These are phyloP conservation scores for Torymus aiolomorphi DNA, from an alignment of 2,888 invertebrate species.

Conservation along the genomic window DNA sequence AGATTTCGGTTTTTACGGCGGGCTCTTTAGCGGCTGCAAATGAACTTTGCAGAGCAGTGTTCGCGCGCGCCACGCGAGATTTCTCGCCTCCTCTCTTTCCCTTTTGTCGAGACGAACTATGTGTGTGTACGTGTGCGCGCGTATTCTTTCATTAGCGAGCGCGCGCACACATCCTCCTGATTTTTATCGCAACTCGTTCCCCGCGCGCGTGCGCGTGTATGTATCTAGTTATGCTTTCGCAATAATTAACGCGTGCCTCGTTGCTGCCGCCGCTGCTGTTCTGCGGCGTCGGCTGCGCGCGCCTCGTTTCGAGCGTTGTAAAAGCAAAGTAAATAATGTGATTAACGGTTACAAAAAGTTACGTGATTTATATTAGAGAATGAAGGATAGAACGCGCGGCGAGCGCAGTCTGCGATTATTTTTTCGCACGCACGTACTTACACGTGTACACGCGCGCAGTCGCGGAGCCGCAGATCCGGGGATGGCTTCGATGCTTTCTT, in stretches of 20 bases:
- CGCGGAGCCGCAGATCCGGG: too few relatives aligned
- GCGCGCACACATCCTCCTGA: conserved; percentile 43
- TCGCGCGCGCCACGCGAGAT: conserved; percentile 18
- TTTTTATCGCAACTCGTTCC: conserved; percentile 32
- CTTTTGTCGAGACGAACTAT: neutral
- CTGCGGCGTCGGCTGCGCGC: too few relatives aligned
- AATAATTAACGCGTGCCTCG: conserved; percentile 32
- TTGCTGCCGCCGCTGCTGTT: too few relatives aligned
- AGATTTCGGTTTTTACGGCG: conserved; percentile 36
- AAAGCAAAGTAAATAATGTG: conserved; percentile 33
- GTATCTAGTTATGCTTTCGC: conserved; percentile 55
- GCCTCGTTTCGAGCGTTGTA: conserved; percentile 1
- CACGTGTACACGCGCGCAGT: too few relatives aligned
- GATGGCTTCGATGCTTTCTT: conserved; percentile 16
- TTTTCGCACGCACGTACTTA: too few relatives aligned
- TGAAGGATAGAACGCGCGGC: too few relatives aligned
- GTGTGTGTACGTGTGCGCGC: conserved; percentile 18
- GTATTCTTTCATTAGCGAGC: conserved; percentile 56
- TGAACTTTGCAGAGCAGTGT: conserved; percentile 27
- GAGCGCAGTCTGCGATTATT: too few relatives aligned
- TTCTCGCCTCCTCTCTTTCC: conserved; percentile 7
- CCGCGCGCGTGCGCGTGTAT: conserved; percentile 21
- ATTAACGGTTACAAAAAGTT: conserved; percentile 29
- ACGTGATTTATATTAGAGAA: neutral
- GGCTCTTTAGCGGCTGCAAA: conserved; percentile 36